Evolutionary conservation across 2,797 vertebrate species (phyloP).

Genomic region (Eulemur albifrons): DNA sequence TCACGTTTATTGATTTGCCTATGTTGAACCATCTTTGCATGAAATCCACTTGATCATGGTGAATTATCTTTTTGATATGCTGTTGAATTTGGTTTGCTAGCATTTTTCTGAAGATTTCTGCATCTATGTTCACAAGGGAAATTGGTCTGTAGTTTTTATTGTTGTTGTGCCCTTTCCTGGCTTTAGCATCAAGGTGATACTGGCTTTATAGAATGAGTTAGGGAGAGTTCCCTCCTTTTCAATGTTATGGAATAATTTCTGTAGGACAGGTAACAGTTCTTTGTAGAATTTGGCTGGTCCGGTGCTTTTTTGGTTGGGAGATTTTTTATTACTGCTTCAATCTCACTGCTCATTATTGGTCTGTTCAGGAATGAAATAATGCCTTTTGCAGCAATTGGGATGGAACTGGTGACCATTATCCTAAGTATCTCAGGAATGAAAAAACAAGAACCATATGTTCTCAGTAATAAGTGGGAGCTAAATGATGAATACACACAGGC

Average conservation of each 20-base stretch:
- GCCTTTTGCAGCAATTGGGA: not conserved
- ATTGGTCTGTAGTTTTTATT: not conserved
- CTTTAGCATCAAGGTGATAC: not conserved
- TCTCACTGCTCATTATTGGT: not conserved
- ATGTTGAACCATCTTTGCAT: not conserved
- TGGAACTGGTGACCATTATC: not conserved
- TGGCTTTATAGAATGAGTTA: not conserved
- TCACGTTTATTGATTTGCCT: not conserved
- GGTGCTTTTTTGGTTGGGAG: not conserved
- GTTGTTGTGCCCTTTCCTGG: not conserved
- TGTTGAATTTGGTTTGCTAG: not conserved
- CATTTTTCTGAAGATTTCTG: not conserved
- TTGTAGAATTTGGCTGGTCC: not conserved
- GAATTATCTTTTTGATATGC: not conserved
- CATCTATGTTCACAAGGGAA: not conserved
- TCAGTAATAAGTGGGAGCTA: not conserved
- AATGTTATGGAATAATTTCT: not conserved
- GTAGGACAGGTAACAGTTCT: not conserved
- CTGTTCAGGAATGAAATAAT: not conserved
- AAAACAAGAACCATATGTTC: not conserved
- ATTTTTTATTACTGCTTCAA: not conserved
- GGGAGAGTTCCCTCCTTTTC: not conserved
- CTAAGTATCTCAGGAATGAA: not conserved
- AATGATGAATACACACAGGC: not conserved
- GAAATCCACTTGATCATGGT: not conserved